Evolutionary conservation across 2,888 invertebrate genomes (phyloP).

Genomic region (Apodemia duryi): DNA sequence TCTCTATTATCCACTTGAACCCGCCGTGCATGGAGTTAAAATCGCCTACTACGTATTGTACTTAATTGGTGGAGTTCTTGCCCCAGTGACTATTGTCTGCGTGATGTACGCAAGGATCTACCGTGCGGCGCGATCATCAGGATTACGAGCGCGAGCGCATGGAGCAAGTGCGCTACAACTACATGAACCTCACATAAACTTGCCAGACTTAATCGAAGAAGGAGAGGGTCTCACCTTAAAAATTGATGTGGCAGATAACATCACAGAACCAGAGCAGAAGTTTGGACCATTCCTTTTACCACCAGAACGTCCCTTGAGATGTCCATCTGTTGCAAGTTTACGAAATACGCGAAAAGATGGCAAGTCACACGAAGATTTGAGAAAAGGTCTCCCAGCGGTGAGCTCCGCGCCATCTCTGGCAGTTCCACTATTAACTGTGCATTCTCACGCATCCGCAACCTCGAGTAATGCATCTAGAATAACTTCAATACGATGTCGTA

Average conservation of each 20-base stretch:
- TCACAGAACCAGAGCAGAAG: slow-evolving; percentile 51
- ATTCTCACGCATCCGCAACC: slow-evolving; percentile 66
- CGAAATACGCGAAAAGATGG: slow-evolving; percentile 62
- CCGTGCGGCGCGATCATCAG: slow-evolving; percentile 86
- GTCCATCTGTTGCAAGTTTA: slow-evolving; percentile 68
- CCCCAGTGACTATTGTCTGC: slow-evolving; percentile 81
- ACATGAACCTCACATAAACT: slow-evolving; percentile 61
- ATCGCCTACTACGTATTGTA: slow-evolving; percentile 60
- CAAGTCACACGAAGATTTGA: slow-evolving; percentile 61
- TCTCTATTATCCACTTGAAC: slow-evolving; percentile 51
- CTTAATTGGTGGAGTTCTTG: slow-evolving; percentile 55
- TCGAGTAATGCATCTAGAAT: slow-evolving; percentile 80
- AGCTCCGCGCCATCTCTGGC: slow-evolving; percentile 75
- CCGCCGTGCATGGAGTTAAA: slow-evolving; percentile 52
- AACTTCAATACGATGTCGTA: slow-evolving; percentile 86
- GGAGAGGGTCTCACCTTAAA: slow-evolving; percentile 66
- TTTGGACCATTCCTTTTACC: slow-evolving; percentile 70
- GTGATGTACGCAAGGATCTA: slow-evolving; percentile 88
- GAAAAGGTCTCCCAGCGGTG: slow-evolving; percentile 65
- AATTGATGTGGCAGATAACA: slow-evolving; percentile 58
- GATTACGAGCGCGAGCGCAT: slow-evolving; percentile 64
- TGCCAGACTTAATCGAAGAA: slow-evolving; percentile 64
- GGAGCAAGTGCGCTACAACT: slow-evolving; percentile 75
- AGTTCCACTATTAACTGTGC: slow-evolving; percentile 54
- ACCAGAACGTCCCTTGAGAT: slow-evolving; percentile 62